Conservation (phyloP, 2,888 invertebrate species). For the Synanthedon myopaeformis region DNA sequence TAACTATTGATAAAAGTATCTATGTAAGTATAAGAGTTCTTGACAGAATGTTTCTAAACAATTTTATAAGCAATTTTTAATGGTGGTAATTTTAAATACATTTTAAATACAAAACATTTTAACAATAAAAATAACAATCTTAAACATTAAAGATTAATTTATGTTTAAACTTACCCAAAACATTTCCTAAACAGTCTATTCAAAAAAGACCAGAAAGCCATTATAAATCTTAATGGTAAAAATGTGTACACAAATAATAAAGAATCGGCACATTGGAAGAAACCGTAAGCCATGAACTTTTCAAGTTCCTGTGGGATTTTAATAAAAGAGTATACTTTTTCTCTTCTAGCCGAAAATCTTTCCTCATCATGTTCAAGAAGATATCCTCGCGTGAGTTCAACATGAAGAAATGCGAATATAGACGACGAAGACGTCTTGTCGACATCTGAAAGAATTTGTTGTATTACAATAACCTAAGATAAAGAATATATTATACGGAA, state of each 20-base stretch:
- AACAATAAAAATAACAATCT: too few relatives aligned
- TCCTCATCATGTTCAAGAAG: constrained; percentile 95
- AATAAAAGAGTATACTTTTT: constrained; percentile 97
- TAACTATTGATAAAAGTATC: too few relatives aligned
- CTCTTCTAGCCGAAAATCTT: constrained; percentile 91
- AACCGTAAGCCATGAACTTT: constrained; percentile 93
- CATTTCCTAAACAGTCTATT: constrained; percentile 80
- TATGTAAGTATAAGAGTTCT: too few relatives aligned
- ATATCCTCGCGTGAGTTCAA: constrained; percentile 93
- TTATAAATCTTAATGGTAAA: constrained; percentile 89
- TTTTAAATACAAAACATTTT: too few relatives aligned
- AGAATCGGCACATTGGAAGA: constrained; percentile 96
- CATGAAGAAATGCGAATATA: constrained; percentile 78
- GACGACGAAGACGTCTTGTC: constrained; percentile 51
- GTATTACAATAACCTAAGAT: not conserved
- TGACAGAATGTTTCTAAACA: too few relatives aligned
- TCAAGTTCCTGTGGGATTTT: constrained; percentile 93
- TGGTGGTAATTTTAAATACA: too few relatives aligned
- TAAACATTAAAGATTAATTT: too few relatives aligned
- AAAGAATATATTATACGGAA: not conserved
- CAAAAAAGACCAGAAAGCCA: constrained; percentile 86
- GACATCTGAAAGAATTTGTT: constrained; percentile 32
- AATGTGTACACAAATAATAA: constrained; percentile 98
- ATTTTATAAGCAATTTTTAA: too few relatives aligned
- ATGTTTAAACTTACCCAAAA: constrained; percentile 70